Evolutionary conservation across 1,140 invertebrate species (phyloP).

Genomic region (Pseudomyrmex gracilis): DNA sequence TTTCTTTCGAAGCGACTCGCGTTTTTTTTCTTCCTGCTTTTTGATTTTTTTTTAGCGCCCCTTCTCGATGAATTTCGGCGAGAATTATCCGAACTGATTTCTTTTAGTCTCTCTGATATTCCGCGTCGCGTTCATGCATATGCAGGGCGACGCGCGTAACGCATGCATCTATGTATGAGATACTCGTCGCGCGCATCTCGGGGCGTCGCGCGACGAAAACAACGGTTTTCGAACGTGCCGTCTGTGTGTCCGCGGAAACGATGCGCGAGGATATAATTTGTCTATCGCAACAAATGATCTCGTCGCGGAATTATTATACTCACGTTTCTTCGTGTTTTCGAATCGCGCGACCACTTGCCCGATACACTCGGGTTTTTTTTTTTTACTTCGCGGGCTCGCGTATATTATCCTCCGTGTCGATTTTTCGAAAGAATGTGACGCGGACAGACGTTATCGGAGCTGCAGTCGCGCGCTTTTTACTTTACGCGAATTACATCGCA

Average conservation of each 20-base stretch:
- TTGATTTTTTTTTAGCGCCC: neutral
- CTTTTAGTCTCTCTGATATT: constrained; percentile 27
- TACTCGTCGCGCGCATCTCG: constrained; percentile 31
- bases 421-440: constrained; percentile 37
- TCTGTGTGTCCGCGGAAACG: neutral
- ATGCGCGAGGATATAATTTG: constrained; percentile 56
- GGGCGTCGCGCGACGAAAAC: constrained; percentile 17
- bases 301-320: constrained; percentile 28
- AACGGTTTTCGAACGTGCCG: constrained; percentile 13
- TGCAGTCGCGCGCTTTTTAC: neutral
- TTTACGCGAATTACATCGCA: neutral
- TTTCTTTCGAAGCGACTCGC: neutral
- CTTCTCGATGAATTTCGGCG: neutral
- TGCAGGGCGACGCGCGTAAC: constrained; percentile 48
- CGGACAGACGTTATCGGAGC: constrained; percentile 30
- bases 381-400: neutral
- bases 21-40: neutral
- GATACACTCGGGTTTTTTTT: constrained; percentile 4
- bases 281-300: constrained; percentile 65
- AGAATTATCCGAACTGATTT: constrained; percentile 4
- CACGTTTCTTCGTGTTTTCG: constrained; percentile 5
- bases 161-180: constrained; percentile 60
- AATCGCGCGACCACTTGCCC: neutral
- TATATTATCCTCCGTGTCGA: too few relatives aligned
- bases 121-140: constrained; percentile 56